A percentile compares a stretch with the other conserved stretches of the same genome.
Evolutionary conservation across 2,888 invertebrate genomes (phyloP).

Genomic region (Cryptus armator): DNA sequence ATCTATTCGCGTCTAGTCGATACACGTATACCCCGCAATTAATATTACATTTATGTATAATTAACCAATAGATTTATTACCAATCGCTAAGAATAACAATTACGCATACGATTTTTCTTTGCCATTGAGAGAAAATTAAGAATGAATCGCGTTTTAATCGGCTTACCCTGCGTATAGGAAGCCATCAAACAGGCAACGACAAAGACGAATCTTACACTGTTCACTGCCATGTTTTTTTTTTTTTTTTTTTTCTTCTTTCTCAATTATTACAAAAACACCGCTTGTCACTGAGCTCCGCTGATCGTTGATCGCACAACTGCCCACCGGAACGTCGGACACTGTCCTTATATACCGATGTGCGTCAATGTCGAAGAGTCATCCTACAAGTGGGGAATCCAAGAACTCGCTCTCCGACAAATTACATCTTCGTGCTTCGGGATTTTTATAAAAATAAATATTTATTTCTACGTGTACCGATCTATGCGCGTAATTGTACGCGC

Average conservation of each 20-base stretch:
- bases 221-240: conserved; percentile 66
- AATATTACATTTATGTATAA: conserved; percentile 29
- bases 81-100: conserved; percentile 16
- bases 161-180: conserved; percentile 67
- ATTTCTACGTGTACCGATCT: background rate
- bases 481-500: background rate
- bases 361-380: conserved; percentile 70
- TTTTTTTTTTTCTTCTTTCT: background rate
- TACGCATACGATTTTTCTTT: conserved; percentile 13
- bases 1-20: conserved; percentile 17
- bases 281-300: conserved; percentile 23
- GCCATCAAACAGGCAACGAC: conserved; percentile 59
- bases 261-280: conserved; percentile 35
- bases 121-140: background rate
- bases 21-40: conserved; percentile 7
- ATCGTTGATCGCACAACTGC: conserved; percentile 57
- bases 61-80: conserved; percentile 9
- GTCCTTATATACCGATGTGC: conserved; percentile 72
- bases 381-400: conserved; percentile 72
- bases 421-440: conserved; percentile 49
- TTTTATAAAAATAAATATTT: conserved; percentile 43
- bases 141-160: background rate
- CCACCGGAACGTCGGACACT: conserved; percentile 59
- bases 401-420: conserved; percentile 62
- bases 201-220: conserved; percentile 60